Evolutionary conservation across 2,888 invertebrate species (phyloP), one percentile per base, ranked within the genome.

Genomic region (Prosopocoilus inquinatus): DNA sequence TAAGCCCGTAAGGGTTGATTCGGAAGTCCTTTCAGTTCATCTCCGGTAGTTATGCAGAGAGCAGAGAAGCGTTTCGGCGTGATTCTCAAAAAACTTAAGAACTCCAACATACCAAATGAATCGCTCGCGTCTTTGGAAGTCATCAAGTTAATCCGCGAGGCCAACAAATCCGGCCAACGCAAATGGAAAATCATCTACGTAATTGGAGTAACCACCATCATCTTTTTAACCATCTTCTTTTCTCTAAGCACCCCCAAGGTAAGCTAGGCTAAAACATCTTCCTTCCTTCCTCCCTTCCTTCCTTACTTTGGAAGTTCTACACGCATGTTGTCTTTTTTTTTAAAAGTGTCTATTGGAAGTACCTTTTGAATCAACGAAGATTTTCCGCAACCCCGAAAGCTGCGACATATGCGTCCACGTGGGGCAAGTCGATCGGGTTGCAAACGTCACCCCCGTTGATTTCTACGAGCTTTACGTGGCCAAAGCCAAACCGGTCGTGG

Each of bases 381-480:
- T 75, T 50, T 88, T 94, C 71, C 86, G 94, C 1, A 88, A 91
- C 1, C 89, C 92, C 0, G 89, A 90, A 70, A 84, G 86, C 67
- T 96, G 96, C 72, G 81, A 83, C 15, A 87, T 94, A 76, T 96
- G 96, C 72, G 70, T 72, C 3, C 82, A 81, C 51, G 79, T 94
- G 9, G 75, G 78, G 3, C 73, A 80, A 60, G 84, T 92, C 28
- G 83, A 84, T 36, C 84, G 87, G 56, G 79, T 94, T 0, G 72
- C 81, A 5, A 84, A 87, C 66, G 81, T 92, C 12, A 82, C 86
- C 0, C 82, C 87, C 0, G 75, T 77, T 3, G 79, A 84, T 54
- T 96, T 96, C 71, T 90, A 92, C 68, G 72, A 81, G 15, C 77
- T 80, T 68, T 94, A 85, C 67, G 92, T 92, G 0, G 91, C 91